A percentile compares a stretch with the other conserved stretches of the same genome.
Evolutionary conservation across 1,140 invertebrate species (phyloP).

Genomic region (Drosophila arizonae): DNA sequence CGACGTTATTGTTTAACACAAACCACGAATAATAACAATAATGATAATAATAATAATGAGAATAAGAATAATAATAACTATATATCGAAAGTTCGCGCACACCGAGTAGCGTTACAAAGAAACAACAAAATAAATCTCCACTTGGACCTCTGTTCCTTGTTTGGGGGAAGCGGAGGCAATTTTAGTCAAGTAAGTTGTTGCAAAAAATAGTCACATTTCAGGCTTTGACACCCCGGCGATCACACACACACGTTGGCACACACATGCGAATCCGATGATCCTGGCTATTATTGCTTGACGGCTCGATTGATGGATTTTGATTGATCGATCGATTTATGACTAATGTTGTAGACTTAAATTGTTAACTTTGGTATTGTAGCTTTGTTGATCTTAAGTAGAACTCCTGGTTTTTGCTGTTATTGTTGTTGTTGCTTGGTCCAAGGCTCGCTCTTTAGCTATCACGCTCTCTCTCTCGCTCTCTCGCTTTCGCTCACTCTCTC

Average conservation of each 20-base stretch:
- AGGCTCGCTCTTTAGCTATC: constrained; percentile 22
- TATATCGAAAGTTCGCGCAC: neutral
- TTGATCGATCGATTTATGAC: constrained; percentile 16
- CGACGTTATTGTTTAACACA: constrained; percentile 46
- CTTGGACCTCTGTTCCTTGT: constrained; percentile 20
- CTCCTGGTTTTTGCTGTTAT: constrained; percentile 20
- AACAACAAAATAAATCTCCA: constrained; percentile 18
- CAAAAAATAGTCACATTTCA: constrained; percentile 64
- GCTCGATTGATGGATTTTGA: constrained; percentile 20
- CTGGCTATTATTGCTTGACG: neutral
- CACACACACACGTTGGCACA: constrained; percentile 33
- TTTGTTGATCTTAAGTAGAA: constrained; percentile 29
- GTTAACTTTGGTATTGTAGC: constrained; percentile 76
- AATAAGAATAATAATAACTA: neutral
- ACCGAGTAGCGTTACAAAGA: constrained; percentile 14
- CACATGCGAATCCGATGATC: constrained; percentile 17
- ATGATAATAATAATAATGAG: neutral
- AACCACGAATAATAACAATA: constrained; percentile 17
- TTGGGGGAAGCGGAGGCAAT: neutral
- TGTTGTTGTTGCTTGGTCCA: constrained; percentile 47
- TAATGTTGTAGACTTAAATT: constrained; percentile 55
- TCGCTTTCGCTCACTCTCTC: constrained; percentile 5
- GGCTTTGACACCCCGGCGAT: constrained; percentile 6
- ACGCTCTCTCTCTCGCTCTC: constrained; percentile 8
- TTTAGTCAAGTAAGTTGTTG: constrained; percentile 9